Evolutionary conservation across 2,888 invertebrate species (phyloP).

Genomic region (Diloba caeruleocephala): DNA sequence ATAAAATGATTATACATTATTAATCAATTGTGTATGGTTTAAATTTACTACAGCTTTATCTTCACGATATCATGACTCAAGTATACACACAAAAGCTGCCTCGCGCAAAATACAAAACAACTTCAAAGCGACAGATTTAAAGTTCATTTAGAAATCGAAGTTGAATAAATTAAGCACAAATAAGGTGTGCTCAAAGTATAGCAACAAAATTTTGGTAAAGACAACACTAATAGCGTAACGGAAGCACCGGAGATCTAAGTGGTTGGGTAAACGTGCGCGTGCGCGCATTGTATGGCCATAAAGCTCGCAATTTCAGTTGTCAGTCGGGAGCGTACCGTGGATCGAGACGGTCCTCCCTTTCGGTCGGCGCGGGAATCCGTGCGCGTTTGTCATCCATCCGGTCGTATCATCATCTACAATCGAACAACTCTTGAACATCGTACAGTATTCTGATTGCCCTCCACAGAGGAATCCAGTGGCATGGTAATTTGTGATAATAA

Average conservation of each 20-base stretch:
- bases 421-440: constrained; percentile 57
- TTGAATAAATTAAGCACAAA: constrained; percentile 48
- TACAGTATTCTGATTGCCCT: constrained; percentile 65
- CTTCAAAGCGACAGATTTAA: constrained; percentile 1
- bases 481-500: constrained; percentile 83
- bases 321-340: constrained; percentile 81
- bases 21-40: constrained; percentile 14
- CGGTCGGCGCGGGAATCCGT: constrained; percentile 55
- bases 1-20: constrained; percentile 5
- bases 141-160: constrained; percentile 14
- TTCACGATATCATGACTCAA: constrained; percentile 29
- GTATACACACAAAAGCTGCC: constrained; percentile 9
- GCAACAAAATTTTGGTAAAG: constrained; percentile 76
- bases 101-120: constrained; percentile 1
- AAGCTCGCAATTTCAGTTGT: constrained; percentile 81
- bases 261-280: constrained; percentile 76
- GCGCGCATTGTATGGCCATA: constrained; percentile 70
- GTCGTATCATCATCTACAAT: constrained; percentile 61
- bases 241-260: constrained; percentile 83
- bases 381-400: constrained; percentile 62
- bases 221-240: constrained; percentile 75
- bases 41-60: constrained; percentile 22
- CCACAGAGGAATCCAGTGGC: constrained; percentile 77
- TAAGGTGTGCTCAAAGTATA: constrained; percentile 53
- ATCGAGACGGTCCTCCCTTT: constrained; percentile 69